Conservation (phyloP, 2,113 vertebrate genomes). For the Raja brachyura region DNA sequence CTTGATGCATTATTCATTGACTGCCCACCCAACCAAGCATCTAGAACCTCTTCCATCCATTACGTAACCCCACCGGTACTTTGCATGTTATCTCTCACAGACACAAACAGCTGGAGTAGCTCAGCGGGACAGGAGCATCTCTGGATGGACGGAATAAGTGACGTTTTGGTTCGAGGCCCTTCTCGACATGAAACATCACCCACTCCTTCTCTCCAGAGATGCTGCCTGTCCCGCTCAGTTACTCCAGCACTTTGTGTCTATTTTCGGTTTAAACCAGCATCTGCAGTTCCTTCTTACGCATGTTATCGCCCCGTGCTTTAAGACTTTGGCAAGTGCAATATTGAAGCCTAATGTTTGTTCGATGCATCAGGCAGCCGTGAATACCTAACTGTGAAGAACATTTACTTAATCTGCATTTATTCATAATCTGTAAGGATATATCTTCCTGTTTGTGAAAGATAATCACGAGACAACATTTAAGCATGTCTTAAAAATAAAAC, state of each 20-base stretch:
- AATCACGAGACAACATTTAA: background rate
- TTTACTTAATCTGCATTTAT: background rate
- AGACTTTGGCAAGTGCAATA: background rate
- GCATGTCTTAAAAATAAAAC: background rate
- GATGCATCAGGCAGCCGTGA: too few species aligned
- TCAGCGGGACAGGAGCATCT: too few species aligned
- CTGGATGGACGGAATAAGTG: too few species aligned
- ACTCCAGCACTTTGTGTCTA: too few species aligned
- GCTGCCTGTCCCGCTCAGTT: too few species aligned
- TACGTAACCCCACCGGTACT: background rate
- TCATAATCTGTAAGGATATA: background rate
- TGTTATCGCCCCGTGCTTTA: background rate
- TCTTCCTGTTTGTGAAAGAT: slow-evolving; percentile 4
- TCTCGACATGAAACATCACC: too few species aligned
- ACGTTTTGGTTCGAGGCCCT: too few species aligned
- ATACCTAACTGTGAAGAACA: too few species aligned
- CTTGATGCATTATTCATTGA: background rate
- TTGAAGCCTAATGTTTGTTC: background rate
- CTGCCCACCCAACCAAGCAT: background rate
- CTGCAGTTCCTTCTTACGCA: background rate
- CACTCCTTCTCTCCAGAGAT: too few species aligned
- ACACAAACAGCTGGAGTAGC: too few species aligned
- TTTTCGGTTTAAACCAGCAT: too few species aligned
- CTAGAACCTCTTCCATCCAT: background rate
- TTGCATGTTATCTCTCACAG: background rate